Percentiles rank a stretch among this genome's conserved stretches.
phyloP scores from a whole-genome alignment of 2,113 vertebrate genomes.

The Larimichthys polyactis region DNA sequence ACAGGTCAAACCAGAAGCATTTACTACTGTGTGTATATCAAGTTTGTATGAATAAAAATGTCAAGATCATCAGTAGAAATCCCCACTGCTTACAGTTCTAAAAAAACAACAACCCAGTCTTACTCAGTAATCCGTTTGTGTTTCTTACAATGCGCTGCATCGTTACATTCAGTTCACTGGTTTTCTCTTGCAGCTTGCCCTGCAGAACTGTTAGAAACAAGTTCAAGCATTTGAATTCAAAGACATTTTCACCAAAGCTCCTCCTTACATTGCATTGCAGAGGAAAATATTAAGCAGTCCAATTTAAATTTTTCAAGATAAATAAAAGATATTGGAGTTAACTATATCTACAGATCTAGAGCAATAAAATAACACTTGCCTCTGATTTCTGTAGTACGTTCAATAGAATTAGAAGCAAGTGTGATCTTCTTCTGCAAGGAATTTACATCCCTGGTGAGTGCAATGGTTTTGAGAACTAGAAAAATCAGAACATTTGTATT shows the following conservation, averaged over 20 bases:
- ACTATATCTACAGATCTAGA: neutral
- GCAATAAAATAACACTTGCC: slow-evolving; percentile 12
- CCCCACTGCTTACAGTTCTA: neutral
- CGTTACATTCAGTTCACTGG: neutral
- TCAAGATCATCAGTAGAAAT: too few species aligned
- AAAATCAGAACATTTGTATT: neutral
- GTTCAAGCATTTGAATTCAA: neutral
- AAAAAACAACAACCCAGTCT: slow-evolving; percentile 5
- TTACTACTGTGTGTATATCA: neutral
- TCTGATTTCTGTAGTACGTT: rapidly evolving
- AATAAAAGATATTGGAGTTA: neutral
- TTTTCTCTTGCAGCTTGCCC: slow-evolving; percentile 20
- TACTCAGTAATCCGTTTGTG: slow-evolving; percentile 37
- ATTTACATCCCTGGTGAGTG: slow-evolving; percentile 25
- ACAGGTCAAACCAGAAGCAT: neutral
- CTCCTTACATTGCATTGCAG: neutral
- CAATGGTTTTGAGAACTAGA: slow-evolving; percentile 44
- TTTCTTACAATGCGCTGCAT: neutral
- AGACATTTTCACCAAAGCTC: neutral
- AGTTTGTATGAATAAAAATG: neutral
- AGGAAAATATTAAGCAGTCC: neutral
- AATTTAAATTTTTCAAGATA: neutral
- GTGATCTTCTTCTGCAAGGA: neutral
- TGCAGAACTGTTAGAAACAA: slow-evolving; percentile 46
- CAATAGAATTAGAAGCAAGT: slow-evolving; percentile 20